Base-by-base conservation (phyloP, 2,888 invertebrate species). In the Pardosa pseudoannulata region DNA sequence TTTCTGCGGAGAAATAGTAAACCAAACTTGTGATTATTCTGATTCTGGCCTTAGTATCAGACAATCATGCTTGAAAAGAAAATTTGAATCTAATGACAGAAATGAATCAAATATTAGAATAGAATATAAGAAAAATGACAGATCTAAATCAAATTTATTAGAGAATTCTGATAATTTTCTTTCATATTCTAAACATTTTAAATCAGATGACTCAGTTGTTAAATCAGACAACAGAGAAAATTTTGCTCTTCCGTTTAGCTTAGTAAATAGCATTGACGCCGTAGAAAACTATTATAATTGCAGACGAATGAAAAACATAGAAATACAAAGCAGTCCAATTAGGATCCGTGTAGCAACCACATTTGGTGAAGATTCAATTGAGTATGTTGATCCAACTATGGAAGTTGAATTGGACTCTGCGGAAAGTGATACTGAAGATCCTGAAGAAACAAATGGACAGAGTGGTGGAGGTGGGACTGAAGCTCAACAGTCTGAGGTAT, bases 361-460 rank as follows among this genome's bases (percentile, higher is more conserved):
- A 13, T 72, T 79, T 41, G 79, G 72, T 27, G 85, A 74, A 62
- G 85, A 85, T 68, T 71, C 79, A 11, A 36, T 85, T 16, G 72
- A 65, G 41, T 68, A 79, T 68, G n/a, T 72, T 28, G 79, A 75
- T 79, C 68, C 73, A n/a, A 72, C 79, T 23, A 85, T 85, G 85
- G 85, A 85, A 68, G 67, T 85, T 23, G 85, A 85, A 39, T 13
- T 85, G 62, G 78, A 78, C 28, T 68, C 50, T 11, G 72, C 32
- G 23, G 68, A 68, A n/a, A 70, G 74, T 31, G 85, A 85, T 79
- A 62, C 73, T 0, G 68, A 85, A 23, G 85, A 85, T 31, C 79
- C 85, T 9, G 75, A 70, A 62, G 76, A 78, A 46, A 46, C 68
- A 67, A n/a, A 29, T 62, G 62, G 23, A 62, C 62, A 62, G 16